phyloP scores from a whole-genome alignment of 2,888 invertebrate species.

The Campaea margaritaria region DNA sequence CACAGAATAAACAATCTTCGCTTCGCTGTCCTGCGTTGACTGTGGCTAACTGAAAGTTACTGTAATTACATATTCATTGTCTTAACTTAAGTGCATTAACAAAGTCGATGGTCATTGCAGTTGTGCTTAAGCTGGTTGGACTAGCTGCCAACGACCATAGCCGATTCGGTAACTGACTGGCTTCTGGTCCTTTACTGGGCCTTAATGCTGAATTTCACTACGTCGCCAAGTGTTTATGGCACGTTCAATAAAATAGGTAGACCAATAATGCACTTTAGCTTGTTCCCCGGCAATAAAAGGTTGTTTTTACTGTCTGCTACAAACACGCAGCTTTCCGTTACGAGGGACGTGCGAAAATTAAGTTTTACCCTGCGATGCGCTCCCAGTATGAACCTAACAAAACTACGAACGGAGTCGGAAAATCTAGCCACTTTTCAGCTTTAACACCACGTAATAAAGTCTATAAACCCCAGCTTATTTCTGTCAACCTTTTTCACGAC shows the following conservation, averaged over 20 bases:
- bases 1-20: too few species aligned
- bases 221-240: conserved; percentile 34
- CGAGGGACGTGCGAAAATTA: conserved; percentile 58
- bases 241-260: conserved; percentile 43
- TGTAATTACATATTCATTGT: too few species aligned
- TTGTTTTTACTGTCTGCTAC: conserved; percentile 60
- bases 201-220: conserved; percentile 31
- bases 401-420: conserved; percentile 15
- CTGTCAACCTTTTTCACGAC: conserved; percentile 16
- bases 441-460: conserved; percentile 35
- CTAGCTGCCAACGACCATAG: conserved; percentile 26
- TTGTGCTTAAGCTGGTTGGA: conserved; percentile 6
- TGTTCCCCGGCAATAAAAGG: conserved; percentile 54
- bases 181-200: conserved; percentile 23
- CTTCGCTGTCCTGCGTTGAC: too few species aligned
- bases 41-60: too few species aligned
- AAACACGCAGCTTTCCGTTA: conserved; percentile 59
- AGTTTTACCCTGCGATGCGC: conserved; percentile 53
- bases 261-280: conserved; percentile 50
- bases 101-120: conserved; percentile 8
- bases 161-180: conserved; percentile 24
- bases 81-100: conserved; percentile 1
- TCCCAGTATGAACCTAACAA: conserved; percentile 27
- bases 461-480: conserved; percentile 12
- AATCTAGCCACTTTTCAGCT: conserved; percentile 29